Evolutionary conservation across 2,888 invertebrate genomes (phyloP).

Genomic region (Stenoptilia bipunctidactyla): DNA sequence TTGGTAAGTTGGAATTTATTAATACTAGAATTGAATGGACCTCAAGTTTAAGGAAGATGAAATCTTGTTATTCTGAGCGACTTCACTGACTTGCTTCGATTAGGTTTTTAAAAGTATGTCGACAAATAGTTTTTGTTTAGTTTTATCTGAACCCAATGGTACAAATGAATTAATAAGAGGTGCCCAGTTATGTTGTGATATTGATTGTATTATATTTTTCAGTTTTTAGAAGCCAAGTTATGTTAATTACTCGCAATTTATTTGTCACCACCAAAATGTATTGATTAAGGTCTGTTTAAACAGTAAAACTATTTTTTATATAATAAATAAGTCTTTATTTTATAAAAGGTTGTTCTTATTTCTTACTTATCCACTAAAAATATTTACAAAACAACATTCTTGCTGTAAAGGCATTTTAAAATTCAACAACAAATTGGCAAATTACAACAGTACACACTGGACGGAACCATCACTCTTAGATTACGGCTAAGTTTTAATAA

Average conservation of each 20-base stretch:
- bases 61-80: no score
- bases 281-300: background rate
- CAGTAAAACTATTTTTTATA: constrained; percentile 3
- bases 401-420: constrained; percentile 18
- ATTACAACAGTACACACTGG: constrained; percentile 10
- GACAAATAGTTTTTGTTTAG: no score
- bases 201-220: background rate
- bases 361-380: constrained; percentile 30
- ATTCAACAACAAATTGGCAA: constrained; percentile 19
- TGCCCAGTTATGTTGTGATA: no score
- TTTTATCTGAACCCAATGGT: no score
- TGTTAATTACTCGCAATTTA: background rate
- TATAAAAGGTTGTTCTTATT: constrained; percentile 47
- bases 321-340: constrained; percentile 64
- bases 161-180: no score
- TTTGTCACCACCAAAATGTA: background rate
- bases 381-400: constrained; percentile 43
- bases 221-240: constrained; percentile 1
- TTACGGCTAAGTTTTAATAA: no score
- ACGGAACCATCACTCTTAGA: background rate
- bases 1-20: no score
- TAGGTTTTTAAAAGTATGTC: no score
- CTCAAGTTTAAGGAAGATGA: no score
- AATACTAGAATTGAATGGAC: no score
- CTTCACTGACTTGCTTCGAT: no score